These are phyloP conservation scores for Ceratotherium simum DNA, from an alignment of 2,113 vertebrate species.

Conservation along the genomic window DNA sequence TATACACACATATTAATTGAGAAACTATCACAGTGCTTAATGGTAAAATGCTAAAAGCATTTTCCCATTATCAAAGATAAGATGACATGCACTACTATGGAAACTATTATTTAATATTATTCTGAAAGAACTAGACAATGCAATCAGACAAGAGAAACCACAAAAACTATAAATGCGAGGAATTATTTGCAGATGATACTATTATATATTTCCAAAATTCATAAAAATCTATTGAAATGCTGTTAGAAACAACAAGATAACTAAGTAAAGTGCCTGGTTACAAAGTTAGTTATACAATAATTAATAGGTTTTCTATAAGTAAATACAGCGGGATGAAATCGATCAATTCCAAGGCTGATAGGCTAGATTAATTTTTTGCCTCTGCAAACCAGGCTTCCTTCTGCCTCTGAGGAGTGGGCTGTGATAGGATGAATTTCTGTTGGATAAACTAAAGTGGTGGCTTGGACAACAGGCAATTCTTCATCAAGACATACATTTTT, in stretches of 20 bases:
- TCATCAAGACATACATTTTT: constrained; percentile 44
- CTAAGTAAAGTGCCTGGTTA: neutral
- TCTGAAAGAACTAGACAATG: neutral
- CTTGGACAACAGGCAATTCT: neutral
- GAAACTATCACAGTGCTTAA: neutral
- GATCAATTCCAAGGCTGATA: neutral
- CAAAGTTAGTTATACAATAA: neutral
- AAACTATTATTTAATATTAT: neutral
- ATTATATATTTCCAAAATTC: neutral
- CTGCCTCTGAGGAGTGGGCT: constrained; percentile 28
- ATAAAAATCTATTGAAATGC: neutral
- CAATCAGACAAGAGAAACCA: neutral
- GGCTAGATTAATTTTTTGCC: neutral
- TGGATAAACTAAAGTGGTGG: neutral
- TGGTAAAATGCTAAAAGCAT: neutral
- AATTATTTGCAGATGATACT: neutral
- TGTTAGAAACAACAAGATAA: neutral
- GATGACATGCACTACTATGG: neutral
- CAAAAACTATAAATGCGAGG: neutral
- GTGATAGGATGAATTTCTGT: neutral
- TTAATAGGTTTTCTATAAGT: neutral
- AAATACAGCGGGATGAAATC: neutral
- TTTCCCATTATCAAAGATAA: neutral
- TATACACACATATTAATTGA: neutral
- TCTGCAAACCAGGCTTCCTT: neutral